Evolutionary conservation across 2,888 invertebrate species (phyloP).

Genomic region (Eristalinus aeneus): DNA sequence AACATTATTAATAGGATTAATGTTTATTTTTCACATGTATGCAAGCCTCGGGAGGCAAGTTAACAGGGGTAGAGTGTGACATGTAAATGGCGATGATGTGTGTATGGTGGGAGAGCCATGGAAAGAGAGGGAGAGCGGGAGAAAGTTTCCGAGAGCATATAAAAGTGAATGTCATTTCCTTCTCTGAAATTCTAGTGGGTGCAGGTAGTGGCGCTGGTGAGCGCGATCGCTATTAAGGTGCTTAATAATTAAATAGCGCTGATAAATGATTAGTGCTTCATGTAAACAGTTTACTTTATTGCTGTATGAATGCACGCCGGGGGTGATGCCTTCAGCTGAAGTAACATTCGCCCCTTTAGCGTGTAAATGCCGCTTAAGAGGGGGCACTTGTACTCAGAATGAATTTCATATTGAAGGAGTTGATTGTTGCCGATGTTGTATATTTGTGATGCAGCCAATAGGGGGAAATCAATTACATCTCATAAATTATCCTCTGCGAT

Average conservation of each 20-base stretch:
- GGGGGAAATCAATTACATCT: neutral
- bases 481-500: neutral
- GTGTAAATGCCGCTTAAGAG: neutral
- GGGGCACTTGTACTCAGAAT: neutral
- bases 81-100: neutral
- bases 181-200: neutral
- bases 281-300: slow-evolving; percentile 49
- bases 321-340: neutral
- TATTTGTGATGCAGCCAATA: neutral
- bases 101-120: neutral
- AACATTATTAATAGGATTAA: slow-evolving; percentile 44
- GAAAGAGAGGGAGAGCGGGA: neutral
- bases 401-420: neutral
- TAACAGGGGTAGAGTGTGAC: neutral
- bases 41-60: neutral
- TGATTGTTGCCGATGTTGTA: neutral
- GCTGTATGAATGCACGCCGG: slow-evolving; percentile 8
- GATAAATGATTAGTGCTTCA: slow-evolving; percentile 41
- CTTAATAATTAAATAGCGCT: slow-evolving; percentile 47
- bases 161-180: neutral
- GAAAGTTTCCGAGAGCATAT: neutral
- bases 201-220: neutral
- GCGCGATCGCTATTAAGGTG: slow-evolving; percentile 20
- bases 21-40: neutral
- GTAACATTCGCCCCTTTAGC: neutral